Base-by-base conservation (phyloP, 1,140 invertebrate genomes). In the Drosophila takahashii region DNA sequence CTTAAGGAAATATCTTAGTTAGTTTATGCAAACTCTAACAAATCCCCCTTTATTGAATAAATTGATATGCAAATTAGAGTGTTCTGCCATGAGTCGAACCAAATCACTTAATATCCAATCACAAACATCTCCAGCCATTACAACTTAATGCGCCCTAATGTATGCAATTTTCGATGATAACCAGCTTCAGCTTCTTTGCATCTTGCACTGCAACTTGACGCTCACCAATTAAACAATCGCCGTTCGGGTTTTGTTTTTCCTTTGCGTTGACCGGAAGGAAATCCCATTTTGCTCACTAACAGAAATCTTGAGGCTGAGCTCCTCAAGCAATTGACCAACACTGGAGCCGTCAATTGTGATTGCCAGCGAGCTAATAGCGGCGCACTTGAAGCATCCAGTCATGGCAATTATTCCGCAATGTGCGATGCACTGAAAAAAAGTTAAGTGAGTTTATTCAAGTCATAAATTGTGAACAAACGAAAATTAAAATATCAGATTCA, bases 291-390 rank as follows among this genome's bases (percentile, higher is more conserved):
- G 58, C 44, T 61, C 52, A 69, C 66, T 54, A 65, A 66, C 57
- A 60, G 48, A 60, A 75, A 75, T 67, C 37, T 71, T 27, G 36
- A 44, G 65, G 66, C 67, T 59, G 58, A 69, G 74, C 60, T 59
- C 66, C 77, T 78, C 50, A 39, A 73, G 73, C 57, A 48, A 78
- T 74, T 77, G 66, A 76, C 76, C 76, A 84, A 79, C 81, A 77
- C 81, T 85, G 57, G 44, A 86, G 77, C 81, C 81, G 81, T 85
- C 81, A 86, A 85, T 64, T 74, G 77, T 86, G 84, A 85, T 85
- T 85, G 77, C 69, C 77, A 80, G 57, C 81, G 57, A 72, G 81
- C 81, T 86, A 86, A 86, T 81, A 81, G 83, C 80, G 79, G 56
- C 45, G 51, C 37, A 36, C 37, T 56, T 54, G 39, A 65, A 57